phyloP scores from a whole-genome alignment of 2,888 invertebrate species.

The Bellardia pandia region DNA sequence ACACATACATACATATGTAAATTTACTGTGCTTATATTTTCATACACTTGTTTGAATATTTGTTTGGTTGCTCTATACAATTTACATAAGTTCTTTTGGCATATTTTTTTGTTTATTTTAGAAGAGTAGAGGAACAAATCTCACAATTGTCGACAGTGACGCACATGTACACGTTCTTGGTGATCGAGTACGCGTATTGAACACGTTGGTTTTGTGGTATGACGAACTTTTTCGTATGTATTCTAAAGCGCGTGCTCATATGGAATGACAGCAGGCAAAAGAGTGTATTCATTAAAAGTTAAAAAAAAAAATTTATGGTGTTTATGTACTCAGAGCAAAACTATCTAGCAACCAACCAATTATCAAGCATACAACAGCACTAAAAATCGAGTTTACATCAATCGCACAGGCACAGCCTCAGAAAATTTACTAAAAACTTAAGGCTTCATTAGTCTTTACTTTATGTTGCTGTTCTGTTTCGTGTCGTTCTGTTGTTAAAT shows the following conservation, averaged over 20 bases:
- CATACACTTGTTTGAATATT: background rate
- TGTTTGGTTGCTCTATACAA: too few relatives aligned
- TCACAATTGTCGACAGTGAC: slow-evolving; percentile 42
- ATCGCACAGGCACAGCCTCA: too few relatives aligned
- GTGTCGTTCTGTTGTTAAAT: too few relatives aligned
- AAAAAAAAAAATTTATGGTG: too few relatives aligned
- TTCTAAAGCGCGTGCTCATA: slow-evolving; percentile 54
- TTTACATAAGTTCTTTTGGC: background rate
- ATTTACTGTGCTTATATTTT: slow-evolving; percentile 1
- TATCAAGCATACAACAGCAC: too few relatives aligned
- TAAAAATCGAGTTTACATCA: too few relatives aligned
- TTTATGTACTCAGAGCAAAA: too few relatives aligned
- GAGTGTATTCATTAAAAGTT: background rate
- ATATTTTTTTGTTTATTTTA: background rate
- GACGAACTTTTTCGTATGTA: background rate
- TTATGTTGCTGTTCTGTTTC: too few relatives aligned
- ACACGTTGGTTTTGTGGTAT: slow-evolving; percentile 15
- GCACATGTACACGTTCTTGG: slow-evolving; percentile 1
- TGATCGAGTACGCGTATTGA: slow-evolving; percentile 48
- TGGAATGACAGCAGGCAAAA: background rate
- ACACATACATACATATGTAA: background rate
- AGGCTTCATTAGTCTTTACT: too few relatives aligned
- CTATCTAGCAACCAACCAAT: too few relatives aligned
- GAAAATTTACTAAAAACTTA: too few relatives aligned
- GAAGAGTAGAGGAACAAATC: slow-evolving; percentile 2